A percentile compares a stretch with the other conserved stretches of the same genome.
phyloP scores from a whole-genome alignment of 2,113 vertebrate species.

The Marcusenius ussheri region DNA sequence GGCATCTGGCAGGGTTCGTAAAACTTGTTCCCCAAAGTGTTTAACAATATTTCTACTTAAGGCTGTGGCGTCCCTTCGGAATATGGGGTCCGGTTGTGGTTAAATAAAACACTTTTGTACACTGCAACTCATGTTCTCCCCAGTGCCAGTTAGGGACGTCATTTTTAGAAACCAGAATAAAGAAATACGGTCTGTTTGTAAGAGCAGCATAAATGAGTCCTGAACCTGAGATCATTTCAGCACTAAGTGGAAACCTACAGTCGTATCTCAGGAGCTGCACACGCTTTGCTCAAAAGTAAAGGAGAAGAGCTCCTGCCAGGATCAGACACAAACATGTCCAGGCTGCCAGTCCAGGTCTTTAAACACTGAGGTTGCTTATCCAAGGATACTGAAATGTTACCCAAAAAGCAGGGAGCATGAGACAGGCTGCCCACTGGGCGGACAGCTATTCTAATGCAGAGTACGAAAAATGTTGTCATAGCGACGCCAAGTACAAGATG shows the following conservation, averaged over 20 bases:
- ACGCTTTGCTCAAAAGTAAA: not conserved
- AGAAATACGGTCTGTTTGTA: constrained; percentile 36
- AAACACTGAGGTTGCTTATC: not conserved
- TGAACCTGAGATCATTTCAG: not conserved
- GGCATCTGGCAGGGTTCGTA: not conserved
- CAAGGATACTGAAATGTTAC: not conserved
- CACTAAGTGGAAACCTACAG: not conserved
- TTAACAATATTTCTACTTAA: not conserved
- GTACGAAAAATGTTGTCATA: not conserved
- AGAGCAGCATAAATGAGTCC: not conserved
- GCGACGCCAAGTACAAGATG: not conserved
- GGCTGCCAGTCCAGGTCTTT: not conserved
- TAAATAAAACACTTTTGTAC: constrained; percentile 1
- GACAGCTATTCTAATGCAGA: not conserved
- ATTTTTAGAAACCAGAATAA: constrained; percentile 61
- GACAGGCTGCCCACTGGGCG: not conserved
- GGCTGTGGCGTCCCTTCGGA: not conserved
- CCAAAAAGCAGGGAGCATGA: not conserved
- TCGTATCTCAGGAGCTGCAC: not conserved
- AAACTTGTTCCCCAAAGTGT: not conserved
- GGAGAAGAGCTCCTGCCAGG: not conserved
- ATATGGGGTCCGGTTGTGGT: not conserved
- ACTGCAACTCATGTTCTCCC: not conserved
- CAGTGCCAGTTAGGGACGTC: not conserved
- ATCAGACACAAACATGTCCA: not conserved